Base-by-base conservation (phyloP, 2,797 vertebrate species). In the Pseudochirops corinnae region DNA sequence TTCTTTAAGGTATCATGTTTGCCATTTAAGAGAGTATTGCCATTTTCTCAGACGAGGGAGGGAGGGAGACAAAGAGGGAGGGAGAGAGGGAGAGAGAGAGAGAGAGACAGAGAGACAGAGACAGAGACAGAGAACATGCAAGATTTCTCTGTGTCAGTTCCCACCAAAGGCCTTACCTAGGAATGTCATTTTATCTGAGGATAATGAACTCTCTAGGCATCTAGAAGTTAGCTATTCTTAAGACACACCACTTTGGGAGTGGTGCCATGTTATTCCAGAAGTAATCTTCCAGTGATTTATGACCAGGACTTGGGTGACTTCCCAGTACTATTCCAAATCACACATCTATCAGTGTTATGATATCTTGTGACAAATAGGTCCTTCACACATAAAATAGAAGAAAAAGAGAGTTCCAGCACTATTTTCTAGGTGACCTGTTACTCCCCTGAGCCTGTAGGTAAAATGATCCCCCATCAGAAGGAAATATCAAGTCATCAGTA, bases 211-310 rank as follows among this genome's bases (percentile, higher is more conserved):
- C 4, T 91, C 57, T 33, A 87, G 46, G 56, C 90, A 56, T 26
- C 16, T 0, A 55, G 11, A 21, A 55, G 39, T 33, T 21, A 56
- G 14, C 56, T 90, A 50, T 90, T 90, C 28, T 52, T 58, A 52
- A 31, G 90, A 9, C 90, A 46, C 31, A 5, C 1, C 3, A 55
- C 4, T 0, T 26, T 26, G 28, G 53, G 74, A 93, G 18, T 26
- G n/a, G 11, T 55, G 91, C 91, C 93, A 12, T 1, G 93, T 6
- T 56, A 2, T 56, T 93, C 93, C 39, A 57, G 39, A 58, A 57
- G 56, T n/a, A 91, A 93, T 91, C 57, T 55, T 56, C 74, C 1
- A 3, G 0, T 28, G 93, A 94, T 95, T 96, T 90, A 93, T n/a
- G 82, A 90, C 18, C 29, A 46, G 56, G 91, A 33, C 55, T 74